Evolutionary conservation across 2,797 vertebrate genomes (phyloP).

Genomic region (Strix occidentalis): DNA sequence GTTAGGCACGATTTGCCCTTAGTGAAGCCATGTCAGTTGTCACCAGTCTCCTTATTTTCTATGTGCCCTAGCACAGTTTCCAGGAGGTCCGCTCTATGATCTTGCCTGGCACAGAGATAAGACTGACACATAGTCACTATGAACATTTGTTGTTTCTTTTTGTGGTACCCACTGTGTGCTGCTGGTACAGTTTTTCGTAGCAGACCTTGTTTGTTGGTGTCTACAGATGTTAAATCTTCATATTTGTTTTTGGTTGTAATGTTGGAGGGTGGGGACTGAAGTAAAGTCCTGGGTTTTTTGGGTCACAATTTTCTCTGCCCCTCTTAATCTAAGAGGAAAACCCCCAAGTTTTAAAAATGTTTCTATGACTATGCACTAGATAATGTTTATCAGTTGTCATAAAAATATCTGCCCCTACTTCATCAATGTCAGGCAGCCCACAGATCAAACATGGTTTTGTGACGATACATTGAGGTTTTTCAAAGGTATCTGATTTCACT

Average conservation of each 20-base stretch:
- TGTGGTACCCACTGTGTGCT: too few relatives aligned
- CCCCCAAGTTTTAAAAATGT: fast-evolving
- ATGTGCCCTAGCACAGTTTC: too few relatives aligned
- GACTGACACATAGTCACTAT: too few relatives aligned
- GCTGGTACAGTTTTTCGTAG: too few relatives aligned
- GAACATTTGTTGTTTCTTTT: too few relatives aligned
- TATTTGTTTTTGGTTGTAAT: background rate
- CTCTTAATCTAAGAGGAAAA: background rate
- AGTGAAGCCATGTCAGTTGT: too few relatives aligned
- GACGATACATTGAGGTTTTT: background rate
- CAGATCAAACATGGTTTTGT: background rate
- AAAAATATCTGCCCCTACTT: background rate
- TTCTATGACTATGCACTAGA: background rate
- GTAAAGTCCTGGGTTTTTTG: background rate
- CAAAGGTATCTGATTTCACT: background rate
- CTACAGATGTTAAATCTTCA: background rate
- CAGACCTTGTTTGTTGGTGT: too few relatives aligned
- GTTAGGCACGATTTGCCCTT: too few relatives aligned
- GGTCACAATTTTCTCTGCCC: background rate
- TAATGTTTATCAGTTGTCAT: background rate
- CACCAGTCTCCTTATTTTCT: too few relatives aligned
- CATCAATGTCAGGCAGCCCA: background rate
- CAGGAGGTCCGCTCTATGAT: too few relatives aligned
- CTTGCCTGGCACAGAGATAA: too few relatives aligned
- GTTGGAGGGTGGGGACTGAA: background rate